Conservation (phyloP, 2,888 invertebrate genomes). For the Priocnemis perturbator region DNA sequence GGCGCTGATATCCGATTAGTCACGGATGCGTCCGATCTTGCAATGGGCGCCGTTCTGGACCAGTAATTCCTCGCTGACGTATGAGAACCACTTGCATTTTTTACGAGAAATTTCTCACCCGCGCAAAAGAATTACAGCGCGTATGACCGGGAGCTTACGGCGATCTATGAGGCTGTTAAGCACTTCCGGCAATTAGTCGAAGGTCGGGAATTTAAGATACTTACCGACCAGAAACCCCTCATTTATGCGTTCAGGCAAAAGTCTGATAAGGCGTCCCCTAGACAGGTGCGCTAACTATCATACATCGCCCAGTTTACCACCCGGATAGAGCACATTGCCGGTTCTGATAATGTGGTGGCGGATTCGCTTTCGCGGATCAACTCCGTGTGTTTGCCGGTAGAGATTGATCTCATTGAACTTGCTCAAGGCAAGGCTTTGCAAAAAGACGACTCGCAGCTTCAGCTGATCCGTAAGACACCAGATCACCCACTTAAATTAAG, state of each 20-base stretch:
- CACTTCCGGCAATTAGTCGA: conserved; percentile 21
- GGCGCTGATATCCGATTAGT: conserved; percentile 32
- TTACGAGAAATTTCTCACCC: conserved; percentile 29
- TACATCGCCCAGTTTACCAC: conserved; percentile 23
- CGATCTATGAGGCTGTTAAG: conserved; percentile 15
- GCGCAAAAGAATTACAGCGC: conserved; percentile 47
- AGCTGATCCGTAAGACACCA: too few relatives aligned
- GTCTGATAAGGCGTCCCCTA: conserved; percentile 21
- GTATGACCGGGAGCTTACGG: too few relatives aligned
- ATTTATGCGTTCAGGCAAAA: conserved; percentile 19
- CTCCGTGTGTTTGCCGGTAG: neutral
- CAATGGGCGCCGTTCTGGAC: conserved; percentile 39
- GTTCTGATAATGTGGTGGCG: conserved; percentile 23
- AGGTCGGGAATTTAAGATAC: conserved; percentile 8
- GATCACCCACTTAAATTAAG: neutral
- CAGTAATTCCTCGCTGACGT: conserved; percentile 14
- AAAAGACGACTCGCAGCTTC: neutral
- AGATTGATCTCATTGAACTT: neutral
- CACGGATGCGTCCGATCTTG: conserved; percentile 41
- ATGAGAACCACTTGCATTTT: conserved; percentile 37
- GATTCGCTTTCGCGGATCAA: conserved; percentile 18
- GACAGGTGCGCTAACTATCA: conserved; percentile 22
- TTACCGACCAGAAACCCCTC: conserved; percentile 27
- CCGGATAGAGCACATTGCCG: conserved; percentile 16
- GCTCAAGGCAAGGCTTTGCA: neutral